phyloP scores from a whole-genome alignment of 2,113 vertebrate genomes.

The Pontoporia blainvillei region DNA sequence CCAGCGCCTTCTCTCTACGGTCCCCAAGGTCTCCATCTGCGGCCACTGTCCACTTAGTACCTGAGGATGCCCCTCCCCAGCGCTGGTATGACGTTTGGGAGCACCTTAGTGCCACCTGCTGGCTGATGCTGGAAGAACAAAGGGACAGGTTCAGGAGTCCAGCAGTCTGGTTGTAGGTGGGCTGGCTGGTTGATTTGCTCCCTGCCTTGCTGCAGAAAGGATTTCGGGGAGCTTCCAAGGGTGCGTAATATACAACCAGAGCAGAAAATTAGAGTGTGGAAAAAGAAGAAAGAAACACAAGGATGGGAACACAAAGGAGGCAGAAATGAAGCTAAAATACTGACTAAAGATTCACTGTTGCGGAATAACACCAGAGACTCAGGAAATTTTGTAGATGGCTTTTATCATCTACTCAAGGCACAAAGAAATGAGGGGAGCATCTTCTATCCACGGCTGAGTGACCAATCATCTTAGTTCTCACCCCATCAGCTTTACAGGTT shows the following conservation, averaged over 20 bases:
- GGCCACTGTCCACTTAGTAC: not conserved
- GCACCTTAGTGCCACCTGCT: slow-evolving; percentile 19
- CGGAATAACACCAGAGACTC: not conserved
- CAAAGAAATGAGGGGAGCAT: not conserved
- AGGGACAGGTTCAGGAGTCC: too few species aligned
- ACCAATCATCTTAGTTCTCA: not conserved
- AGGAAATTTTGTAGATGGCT: not conserved
- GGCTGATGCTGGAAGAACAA: not conserved
- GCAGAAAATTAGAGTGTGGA: not conserved
- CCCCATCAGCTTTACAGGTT: not conserved
- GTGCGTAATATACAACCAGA: not conserved
- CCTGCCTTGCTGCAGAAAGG: not conserved
- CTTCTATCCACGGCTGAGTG: not conserved
- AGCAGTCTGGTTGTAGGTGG: accelerated
- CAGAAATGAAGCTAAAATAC: not conserved
- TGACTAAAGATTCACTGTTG: not conserved
- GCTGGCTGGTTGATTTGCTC: not conserved
- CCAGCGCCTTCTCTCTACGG: accelerated
- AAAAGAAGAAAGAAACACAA: not conserved
- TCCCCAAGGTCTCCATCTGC: not conserved
- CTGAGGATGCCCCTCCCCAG: not conserved
- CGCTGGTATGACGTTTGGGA: not conserved
- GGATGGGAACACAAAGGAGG: not conserved
- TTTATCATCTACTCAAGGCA: not conserved
- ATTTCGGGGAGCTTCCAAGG: not conserved